A percentile compares a stretch with the other conserved stretches of the same genome.
Evolutionary conservation across 2,797 vertebrate genomes (phyloP).

Genomic region (Microcaecilia unicolor): DNA sequence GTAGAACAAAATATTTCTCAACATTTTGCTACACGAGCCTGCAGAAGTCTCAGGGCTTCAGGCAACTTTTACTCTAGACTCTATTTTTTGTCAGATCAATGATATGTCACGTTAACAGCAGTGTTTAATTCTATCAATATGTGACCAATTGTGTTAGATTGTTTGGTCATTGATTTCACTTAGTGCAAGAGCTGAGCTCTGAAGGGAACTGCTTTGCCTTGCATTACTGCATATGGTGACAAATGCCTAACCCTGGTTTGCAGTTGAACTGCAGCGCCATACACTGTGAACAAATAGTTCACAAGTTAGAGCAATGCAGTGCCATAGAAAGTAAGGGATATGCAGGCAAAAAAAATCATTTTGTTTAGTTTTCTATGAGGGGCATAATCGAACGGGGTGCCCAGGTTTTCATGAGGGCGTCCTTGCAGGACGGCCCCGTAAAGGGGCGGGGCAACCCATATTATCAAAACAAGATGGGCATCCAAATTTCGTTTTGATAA

Average conservation of each 20-base stretch:
- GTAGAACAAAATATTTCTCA: constrained; percentile 32
- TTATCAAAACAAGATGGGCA: too few species aligned
- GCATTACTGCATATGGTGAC: constrained; percentile 41
- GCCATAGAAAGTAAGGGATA: background rate
- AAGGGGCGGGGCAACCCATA: too few species aligned
- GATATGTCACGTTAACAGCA: constrained; percentile 76
- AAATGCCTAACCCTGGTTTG: constrained; percentile 30
- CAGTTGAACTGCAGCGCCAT: too few species aligned
- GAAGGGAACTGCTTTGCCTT: constrained; percentile 50
- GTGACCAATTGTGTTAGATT: constrained; percentile 83
- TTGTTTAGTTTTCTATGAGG: too few species aligned
- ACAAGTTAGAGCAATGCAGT: constrained; percentile 6
- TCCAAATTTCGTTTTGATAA: too few species aligned
- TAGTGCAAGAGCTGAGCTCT: constrained; percentile 64
- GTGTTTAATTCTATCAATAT: constrained; percentile 91
- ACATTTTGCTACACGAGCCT: constrained; percentile 34
- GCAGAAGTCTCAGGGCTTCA: constrained; percentile 33
- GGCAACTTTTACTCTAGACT: constrained; percentile 48
- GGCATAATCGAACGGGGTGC: too few species aligned
- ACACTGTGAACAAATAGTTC: constrained; percentile 6
- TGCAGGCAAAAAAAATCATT: too few species aligned
- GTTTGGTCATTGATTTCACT: constrained; percentile 85
- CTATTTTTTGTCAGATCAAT: constrained; percentile 62
- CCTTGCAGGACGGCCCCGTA: too few species aligned
- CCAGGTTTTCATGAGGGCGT: too few species aligned